These are phyloP conservation scores for Thereva nobilitata DNA, from an alignment of 2,888 invertebrate genomes.

Conservation along the genomic window DNA sequence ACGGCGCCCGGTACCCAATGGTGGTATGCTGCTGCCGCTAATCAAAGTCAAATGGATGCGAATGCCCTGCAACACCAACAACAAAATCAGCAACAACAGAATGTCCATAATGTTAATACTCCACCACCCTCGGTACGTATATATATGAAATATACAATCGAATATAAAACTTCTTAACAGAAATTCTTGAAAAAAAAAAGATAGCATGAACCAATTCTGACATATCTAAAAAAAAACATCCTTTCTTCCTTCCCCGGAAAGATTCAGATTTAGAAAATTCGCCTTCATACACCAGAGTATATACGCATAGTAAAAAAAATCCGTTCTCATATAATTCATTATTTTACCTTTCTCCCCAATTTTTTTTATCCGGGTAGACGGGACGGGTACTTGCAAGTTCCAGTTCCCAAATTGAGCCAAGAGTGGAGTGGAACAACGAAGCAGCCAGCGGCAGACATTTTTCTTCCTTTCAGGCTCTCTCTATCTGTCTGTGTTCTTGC, in stretches of 20 bases:
- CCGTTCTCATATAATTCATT: too few relatives aligned
- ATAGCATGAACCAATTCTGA: too few relatives aligned
- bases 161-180: not conserved
- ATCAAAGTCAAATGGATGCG: slow-evolving; percentile 61
- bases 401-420: not conserved
- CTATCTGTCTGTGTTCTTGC: slow-evolving; percentile 28
- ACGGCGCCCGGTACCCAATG: slow-evolving; percentile 65
- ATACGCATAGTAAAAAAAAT: too few relatives aligned
- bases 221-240: too few relatives aligned
- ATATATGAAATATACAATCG: slow-evolving; percentile 40
- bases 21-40: slow-evolving; percentile 75
- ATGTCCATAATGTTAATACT: slow-evolving; percentile 53
- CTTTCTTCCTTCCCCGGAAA: too few relatives aligned
- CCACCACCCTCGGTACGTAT: slow-evolving; percentile 56
- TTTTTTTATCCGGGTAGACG: slow-evolving; percentile 10
- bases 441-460: slow-evolving; percentile 35
- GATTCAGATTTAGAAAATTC: too few relatives aligned
- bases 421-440: not conserved
- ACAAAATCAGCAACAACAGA: slow-evolving; percentile 58
- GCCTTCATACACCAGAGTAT: too few relatives aligned
- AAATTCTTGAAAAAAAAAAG: not conserved
- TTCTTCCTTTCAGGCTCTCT: slow-evolving; percentile 28
- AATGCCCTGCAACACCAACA: slow-evolving; percentile 65
- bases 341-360: not conserved
- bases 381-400: not conserved